Conservation (phyloP, 2,797 vertebrate genomes). For the Tenualosa ilisha region DNA sequence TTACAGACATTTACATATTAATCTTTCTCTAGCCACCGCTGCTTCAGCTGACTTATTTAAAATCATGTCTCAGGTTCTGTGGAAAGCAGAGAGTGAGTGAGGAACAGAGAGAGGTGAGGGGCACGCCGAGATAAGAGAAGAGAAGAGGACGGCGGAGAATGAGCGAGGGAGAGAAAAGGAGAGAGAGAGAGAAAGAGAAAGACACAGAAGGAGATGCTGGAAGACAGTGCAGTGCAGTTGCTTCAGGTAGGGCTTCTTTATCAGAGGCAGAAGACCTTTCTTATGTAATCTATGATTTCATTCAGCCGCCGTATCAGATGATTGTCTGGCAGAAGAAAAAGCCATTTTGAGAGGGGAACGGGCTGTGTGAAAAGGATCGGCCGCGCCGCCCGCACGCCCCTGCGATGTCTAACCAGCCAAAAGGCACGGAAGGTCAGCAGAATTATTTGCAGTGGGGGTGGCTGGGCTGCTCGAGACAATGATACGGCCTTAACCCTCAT, state of each 20-base stretch:
- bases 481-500: slow-evolving; percentile 86
- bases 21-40: slow-evolving; percentile 64
- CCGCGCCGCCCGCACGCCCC: slow-evolving; percentile 77
- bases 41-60: slow-evolving; percentile 65
- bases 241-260: slow-evolving; percentile 77
- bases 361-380: slow-evolving; percentile 76
- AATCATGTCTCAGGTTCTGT: slow-evolving; percentile 70
- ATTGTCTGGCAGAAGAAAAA: slow-evolving; percentile 87
- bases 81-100: slow-evolving; percentile 26
- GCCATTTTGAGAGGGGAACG: slow-evolving; percentile 77
- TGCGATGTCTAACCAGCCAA: slow-evolving; percentile 78
- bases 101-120: slow-evolving; percentile 36
- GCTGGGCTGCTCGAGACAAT: slow-evolving; percentile 79
- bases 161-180: slow-evolving; percentile 48
- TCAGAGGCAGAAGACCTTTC: slow-evolving; percentile 73
- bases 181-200: slow-evolving; percentile 59
- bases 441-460: slow-evolving; percentile 86
- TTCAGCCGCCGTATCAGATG: slow-evolving; percentile 76
- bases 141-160: slow-evolving; percentile 30
- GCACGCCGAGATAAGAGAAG: slow-evolving; percentile 41
- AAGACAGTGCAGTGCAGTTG: slow-evolving; percentile 62
- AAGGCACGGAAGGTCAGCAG: slow-evolving; percentile 80
- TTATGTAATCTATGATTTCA: slow-evolving; percentile 85
- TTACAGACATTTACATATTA: slow-evolving; percentile 78
- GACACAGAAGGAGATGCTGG: slow-evolving; percentile 33